These are phyloP conservation scores for Corvus hawaiiensis DNA, from an alignment of 2,113 vertebrate genomes.

Conservation along the genomic window DNA sequence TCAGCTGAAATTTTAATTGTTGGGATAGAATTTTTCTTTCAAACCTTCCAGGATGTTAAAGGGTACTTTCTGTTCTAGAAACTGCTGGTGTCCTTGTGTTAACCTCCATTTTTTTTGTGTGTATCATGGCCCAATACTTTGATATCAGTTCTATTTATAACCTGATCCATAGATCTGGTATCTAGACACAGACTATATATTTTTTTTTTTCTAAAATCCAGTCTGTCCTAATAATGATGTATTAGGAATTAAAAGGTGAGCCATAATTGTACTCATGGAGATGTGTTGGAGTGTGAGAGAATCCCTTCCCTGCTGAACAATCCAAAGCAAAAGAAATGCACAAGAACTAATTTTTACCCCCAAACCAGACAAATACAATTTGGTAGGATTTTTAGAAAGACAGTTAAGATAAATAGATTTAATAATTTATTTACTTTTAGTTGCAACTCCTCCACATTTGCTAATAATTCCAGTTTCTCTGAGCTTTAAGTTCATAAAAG, in stretches of 20 bases:
- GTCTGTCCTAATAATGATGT: not conserved
- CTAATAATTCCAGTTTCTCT: not conserved
- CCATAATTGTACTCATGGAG: not conserved
- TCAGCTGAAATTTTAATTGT: not conserved
- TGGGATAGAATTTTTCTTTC: not conserved
- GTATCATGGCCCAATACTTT: not conserved
- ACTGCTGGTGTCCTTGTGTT: not conserved
- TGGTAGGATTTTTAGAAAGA: constrained; percentile 47
- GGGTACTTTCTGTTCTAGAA: not conserved
- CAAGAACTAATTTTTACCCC: not conserved
- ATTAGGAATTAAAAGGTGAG: not conserved
- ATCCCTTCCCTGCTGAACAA: not conserved
- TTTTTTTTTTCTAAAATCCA: not conserved
- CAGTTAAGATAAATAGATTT: constrained; percentile 38
- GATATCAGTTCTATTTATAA: not conserved
- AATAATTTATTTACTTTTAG: not conserved
- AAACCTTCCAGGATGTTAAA: not conserved
- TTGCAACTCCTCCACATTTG: not conserved
- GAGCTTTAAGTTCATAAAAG: not conserved
- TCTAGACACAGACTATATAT: not conserved
- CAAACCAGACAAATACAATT: constrained; percentile 45
- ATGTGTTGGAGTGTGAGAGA: not conserved
- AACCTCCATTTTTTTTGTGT: not conserved
- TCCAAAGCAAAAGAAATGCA: not conserved
- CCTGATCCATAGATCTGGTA: not conserved